These are phyloP conservation scores for Melikaiella ostensackeni DNA, from an alignment of 2,888 invertebrate genomes.

Conservation along the genomic window DNA sequence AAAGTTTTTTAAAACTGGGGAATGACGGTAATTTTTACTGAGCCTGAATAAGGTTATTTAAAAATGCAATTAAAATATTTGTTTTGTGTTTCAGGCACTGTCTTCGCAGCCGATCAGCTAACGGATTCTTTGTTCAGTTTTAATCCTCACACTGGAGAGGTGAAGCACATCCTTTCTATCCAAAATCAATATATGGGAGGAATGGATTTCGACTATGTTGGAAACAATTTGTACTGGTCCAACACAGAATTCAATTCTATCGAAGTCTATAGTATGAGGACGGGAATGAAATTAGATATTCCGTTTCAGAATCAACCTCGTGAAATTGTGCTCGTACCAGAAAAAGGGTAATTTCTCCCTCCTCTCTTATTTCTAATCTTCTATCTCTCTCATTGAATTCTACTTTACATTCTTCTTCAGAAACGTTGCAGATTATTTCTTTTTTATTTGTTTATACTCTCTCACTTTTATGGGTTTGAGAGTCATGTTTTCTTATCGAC, in stretches of 20 bases:
- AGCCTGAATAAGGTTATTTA: not conserved
- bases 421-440: not conserved
- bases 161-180: slow-evolving; percentile 62
- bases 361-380: not conserved
- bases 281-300: slow-evolving; percentile 80
- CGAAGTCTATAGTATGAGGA: slow-evolving; percentile 83
- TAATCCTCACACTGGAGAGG: slow-evolving; percentile 49
- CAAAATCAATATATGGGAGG: slow-evolving; percentile 63
- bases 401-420: not conserved
- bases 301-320: slow-evolving; percentile 82
- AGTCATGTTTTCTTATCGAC: no score
- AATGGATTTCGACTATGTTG: slow-evolving; percentile 84
- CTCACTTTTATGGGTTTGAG: no score
- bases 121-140: slow-evolving; percentile 60
- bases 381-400: not conserved
- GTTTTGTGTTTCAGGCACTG: slow-evolving; percentile 52
- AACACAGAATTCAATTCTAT: slow-evolving; percentile 82
- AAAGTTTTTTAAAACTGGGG: not conserved
- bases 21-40: not conserved
- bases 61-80: not conserved
- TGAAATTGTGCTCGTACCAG: slow-evolving; percentile 84
- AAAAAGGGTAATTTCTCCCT: slow-evolving; percentile 79
- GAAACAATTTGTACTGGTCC: slow-evolving; percentile 86
- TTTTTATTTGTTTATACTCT: no score
- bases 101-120: slow-evolving; percentile 62